Conservation (phyloP, 2,888 invertebrate species). For the Palloptera scutellata region DNA sequence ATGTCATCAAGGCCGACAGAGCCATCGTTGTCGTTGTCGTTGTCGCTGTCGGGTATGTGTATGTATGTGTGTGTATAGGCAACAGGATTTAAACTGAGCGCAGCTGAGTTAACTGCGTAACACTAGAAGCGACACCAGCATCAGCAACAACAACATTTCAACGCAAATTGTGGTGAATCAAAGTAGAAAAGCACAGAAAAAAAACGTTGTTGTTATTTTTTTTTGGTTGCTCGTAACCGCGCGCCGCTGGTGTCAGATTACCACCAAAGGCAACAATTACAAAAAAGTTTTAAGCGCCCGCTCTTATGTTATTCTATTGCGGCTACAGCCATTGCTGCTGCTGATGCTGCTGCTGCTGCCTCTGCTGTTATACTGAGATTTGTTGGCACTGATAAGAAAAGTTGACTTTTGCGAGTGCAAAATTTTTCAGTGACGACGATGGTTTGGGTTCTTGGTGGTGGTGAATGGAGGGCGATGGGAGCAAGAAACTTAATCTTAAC, state of each 20-base stretch:
- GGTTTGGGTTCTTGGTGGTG: too few relatives aligned
- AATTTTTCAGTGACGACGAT: slow-evolving; percentile 7
- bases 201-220: neutral
- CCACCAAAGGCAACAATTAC: slow-evolving; percentile 4
- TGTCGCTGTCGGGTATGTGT: neutral
- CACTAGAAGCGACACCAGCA: neutral
- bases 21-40: neutral
- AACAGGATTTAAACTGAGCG: slow-evolving; percentile 9
- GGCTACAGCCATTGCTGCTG: slow-evolving; percentile 2
- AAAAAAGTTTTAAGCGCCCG: too few relatives aligned
- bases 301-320: neutral
- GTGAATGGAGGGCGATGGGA: neutral
- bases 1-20: neutral
- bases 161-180: slow-evolving; percentile 9
- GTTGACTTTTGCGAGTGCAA: slow-evolving; percentile 34
- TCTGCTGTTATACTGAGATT: slow-evolving; percentile 22
- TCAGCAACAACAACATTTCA: slow-evolving; percentile 7
- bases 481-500: neutral
- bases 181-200: neutral
- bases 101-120: neutral
- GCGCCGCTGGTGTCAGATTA: slow-evolving; percentile 25
- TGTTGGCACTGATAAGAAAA: slow-evolving; percentile 35
- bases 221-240: slow-evolving; percentile 6
- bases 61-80: neutral
- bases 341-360: slow-evolving; percentile 12